phyloP scores from a whole-genome alignment of 2,113 vertebrate genomes.

The rat (Rattus norvegicus) region DNA sequence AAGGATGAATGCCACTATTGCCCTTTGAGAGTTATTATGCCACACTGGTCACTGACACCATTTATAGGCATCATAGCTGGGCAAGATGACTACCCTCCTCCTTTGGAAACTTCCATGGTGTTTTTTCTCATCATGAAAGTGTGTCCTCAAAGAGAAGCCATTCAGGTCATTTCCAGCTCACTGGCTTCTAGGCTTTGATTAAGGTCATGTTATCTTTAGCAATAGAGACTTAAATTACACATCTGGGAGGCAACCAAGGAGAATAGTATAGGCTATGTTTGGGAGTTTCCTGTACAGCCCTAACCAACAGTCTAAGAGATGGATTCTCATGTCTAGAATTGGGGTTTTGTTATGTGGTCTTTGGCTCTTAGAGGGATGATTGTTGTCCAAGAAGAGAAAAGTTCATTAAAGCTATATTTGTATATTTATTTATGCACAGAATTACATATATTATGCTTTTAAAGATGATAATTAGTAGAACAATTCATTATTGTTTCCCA shows the following conservation, averaged over 20 bases:
- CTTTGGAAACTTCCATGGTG: background rate
- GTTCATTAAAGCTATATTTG: background rate
- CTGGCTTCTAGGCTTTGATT: background rate
- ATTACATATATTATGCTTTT: background rate
- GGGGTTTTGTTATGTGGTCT: background rate
- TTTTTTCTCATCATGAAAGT: background rate
- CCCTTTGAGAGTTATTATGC: background rate
- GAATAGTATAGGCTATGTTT: background rate
- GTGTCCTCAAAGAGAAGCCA: background rate
- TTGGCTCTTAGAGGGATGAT: background rate
- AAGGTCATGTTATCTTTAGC: background rate
- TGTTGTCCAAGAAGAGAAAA: background rate
- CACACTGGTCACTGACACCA: background rate
- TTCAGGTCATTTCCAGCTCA: background rate
- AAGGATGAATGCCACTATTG: background rate
- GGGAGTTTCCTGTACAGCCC: background rate
- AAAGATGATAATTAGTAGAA: background rate
- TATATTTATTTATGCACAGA: background rate
- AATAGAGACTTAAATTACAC: background rate
- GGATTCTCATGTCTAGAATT: background rate
- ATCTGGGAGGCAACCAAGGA: background rate
- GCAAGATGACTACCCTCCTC: background rate
- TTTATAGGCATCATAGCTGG: background rate
- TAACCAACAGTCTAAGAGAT: background rate
- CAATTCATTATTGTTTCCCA: background rate